These are phyloP conservation scores for Ceratina calcarata DNA, from an alignment of 1,140 invertebrate species.

Conservation along the genomic window DNA sequence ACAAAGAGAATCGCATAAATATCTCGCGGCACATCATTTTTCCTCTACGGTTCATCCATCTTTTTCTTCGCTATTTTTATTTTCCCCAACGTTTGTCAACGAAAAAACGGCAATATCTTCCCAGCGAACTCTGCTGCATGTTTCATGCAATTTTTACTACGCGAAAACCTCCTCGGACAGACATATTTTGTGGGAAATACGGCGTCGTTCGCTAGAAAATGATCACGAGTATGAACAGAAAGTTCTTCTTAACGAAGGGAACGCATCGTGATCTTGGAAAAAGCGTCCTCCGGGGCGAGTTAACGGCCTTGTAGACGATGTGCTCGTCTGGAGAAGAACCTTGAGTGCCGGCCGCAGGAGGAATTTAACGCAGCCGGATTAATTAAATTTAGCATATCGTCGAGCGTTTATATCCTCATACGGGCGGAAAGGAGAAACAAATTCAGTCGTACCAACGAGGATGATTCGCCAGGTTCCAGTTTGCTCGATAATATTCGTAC, in stretches of 20 bases:
- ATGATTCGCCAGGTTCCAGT: not conserved
- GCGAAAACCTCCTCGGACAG: no score
- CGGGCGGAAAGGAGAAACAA: not conserved
- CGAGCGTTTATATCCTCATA: not conserved
- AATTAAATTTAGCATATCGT: constrained; percentile 19
- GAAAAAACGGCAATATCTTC: no score
- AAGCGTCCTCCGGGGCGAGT: not conserved
- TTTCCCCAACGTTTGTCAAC: no score
- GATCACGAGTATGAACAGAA: not conserved
- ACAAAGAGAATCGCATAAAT: no score
- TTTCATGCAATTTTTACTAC: no score
- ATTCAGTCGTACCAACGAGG: not conserved
- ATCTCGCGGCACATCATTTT: no score
- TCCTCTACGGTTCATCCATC: no score
- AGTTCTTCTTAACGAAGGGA: not conserved
- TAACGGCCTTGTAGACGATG: no score
- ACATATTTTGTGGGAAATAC: no score
- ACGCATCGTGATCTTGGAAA: not conserved
- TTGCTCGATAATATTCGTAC: constrained; percentile 2
- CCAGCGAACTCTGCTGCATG: no score
- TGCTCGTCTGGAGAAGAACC: not conserved
- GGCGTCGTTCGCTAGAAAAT: not conserved
- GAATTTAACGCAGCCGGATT: not conserved
- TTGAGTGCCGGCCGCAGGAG: not conserved
- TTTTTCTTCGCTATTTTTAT: no score